These are phyloP conservation scores for Caretta caretta DNA, from an alignment of 2,113 vertebrate genomes.

Conservation along the genomic window DNA sequence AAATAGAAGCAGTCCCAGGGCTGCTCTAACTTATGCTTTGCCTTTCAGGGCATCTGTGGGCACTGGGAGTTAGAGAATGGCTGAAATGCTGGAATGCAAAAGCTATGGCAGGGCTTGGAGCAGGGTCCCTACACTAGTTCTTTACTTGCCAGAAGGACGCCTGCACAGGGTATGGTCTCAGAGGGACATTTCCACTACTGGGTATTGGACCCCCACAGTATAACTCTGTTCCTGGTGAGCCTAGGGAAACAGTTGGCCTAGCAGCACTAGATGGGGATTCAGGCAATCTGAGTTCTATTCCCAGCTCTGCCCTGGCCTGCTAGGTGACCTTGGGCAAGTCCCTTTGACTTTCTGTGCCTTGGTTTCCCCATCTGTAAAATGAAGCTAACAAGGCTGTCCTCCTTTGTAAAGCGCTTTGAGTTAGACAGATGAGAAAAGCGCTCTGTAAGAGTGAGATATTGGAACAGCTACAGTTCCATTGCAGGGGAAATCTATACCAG, in stretches of 20 bases:
- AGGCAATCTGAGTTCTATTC: background rate
- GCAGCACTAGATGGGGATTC: background rate
- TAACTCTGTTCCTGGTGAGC: background rate
- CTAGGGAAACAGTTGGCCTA: background rate
- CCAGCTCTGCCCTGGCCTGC: background rate
- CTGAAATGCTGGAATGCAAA: background rate
- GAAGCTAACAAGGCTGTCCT: background rate
- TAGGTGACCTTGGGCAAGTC: background rate
- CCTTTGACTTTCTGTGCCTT: background rate
- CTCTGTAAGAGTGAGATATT: background rate
- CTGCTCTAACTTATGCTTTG: background rate
- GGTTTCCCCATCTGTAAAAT: background rate
- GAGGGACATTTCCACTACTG: background rate
- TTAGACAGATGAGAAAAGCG: background rate
- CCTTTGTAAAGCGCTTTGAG: background rate
- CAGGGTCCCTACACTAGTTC: background rate
- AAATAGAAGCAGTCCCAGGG: background rate
- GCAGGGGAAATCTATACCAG: background rate
- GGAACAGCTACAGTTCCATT: background rate
- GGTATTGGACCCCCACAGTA: background rate
- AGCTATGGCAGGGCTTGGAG: background rate
- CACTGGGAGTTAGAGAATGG: background rate
- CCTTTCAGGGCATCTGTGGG: background rate
- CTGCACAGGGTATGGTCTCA: background rate
- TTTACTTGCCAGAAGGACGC: background rate